These are phyloP conservation scores for Chaunax sp. DNA, from an alignment of 2,797 vertebrate species.

Conservation along the genomic window DNA sequence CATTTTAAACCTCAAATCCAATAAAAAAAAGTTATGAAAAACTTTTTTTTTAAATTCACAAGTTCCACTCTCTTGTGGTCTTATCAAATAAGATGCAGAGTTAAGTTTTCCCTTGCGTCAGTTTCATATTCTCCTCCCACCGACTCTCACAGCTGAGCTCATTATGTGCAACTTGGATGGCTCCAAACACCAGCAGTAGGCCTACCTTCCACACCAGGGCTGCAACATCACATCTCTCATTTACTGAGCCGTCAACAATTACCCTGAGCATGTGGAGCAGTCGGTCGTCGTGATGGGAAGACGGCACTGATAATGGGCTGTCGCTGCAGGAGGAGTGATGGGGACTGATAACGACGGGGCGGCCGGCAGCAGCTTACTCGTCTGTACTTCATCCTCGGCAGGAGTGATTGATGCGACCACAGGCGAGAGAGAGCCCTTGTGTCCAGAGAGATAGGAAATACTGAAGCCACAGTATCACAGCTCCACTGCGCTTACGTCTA, in stretches of 20 bases:
- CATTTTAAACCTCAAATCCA: too few species aligned
- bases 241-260: slow-evolving; percentile 44
- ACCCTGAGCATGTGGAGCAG: slow-evolving; percentile 14
- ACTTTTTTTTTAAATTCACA: too few species aligned
- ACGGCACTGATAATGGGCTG: slow-evolving; percentile 40
- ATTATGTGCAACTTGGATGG: not conserved
- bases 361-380: slow-evolving; percentile 21
- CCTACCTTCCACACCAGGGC: slow-evolving; percentile 3
- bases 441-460: slow-evolving; percentile 28
- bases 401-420: slow-evolving; percentile 34
- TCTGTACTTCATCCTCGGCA: slow-evolving; percentile 34
- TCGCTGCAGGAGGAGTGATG: slow-evolving; percentile 30
- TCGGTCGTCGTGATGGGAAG: slow-evolving; percentile 18
- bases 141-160: slow-evolving; percentile 10
- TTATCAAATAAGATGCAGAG: not conserved
- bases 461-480: slow-evolving; percentile 12
- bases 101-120: not conserved
- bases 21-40: too few species aligned
- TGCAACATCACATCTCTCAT: slow-evolving; percentile 26
- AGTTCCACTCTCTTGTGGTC: not conserved
- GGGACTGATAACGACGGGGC: slow-evolving; percentile 17
- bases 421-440: slow-evolving; percentile 22
- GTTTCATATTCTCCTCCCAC: not conserved
- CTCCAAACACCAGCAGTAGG: slow-evolving; percentile 12
- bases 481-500: slow-evolving; percentile 19